Conservation (phyloP, 2,888 invertebrate species). For the Beris chalybata region DNA sequence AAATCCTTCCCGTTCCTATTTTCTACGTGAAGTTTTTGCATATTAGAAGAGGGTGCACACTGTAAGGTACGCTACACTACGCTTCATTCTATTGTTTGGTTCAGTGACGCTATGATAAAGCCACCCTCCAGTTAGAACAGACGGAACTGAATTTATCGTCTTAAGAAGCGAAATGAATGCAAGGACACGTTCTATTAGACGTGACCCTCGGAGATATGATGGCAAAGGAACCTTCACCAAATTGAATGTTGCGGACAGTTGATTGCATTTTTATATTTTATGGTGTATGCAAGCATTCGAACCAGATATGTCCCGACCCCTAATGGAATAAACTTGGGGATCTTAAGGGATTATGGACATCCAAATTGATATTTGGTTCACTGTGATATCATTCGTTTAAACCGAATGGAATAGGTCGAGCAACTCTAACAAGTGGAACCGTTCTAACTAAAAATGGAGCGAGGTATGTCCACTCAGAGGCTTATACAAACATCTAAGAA, state of each 20-base stretch:
- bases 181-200: slow-evolving; percentile 34
- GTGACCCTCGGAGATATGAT: slow-evolving; percentile 32
- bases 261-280: slow-evolving; percentile 26
- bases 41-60: slow-evolving; percentile 8
- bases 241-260: slow-evolving; percentile 25
- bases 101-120: background rate
- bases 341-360: no score
- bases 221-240: slow-evolving; percentile 18
- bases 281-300: no score
- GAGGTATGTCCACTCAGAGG: no score
- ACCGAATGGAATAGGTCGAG: no score
- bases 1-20: slow-evolving; percentile 13
- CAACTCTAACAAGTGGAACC: no score
- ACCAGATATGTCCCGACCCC: no score
- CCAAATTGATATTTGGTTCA: no score
- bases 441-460: no score
- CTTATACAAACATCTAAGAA: no score
- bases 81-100: background rate
- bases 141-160: slow-evolving; percentile 27
- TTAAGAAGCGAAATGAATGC: slow-evolving; percentile 37
- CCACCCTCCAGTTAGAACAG: slow-evolving; percentile 9
- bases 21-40: slow-evolving; percentile 30
- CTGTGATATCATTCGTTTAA: no score
- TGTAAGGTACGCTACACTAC: background rate
- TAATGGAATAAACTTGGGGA: no score